Evolutionary conservation across 2,888 invertebrate genomes (phyloP).

Genomic region (Osmoderma eremita): DNA sequence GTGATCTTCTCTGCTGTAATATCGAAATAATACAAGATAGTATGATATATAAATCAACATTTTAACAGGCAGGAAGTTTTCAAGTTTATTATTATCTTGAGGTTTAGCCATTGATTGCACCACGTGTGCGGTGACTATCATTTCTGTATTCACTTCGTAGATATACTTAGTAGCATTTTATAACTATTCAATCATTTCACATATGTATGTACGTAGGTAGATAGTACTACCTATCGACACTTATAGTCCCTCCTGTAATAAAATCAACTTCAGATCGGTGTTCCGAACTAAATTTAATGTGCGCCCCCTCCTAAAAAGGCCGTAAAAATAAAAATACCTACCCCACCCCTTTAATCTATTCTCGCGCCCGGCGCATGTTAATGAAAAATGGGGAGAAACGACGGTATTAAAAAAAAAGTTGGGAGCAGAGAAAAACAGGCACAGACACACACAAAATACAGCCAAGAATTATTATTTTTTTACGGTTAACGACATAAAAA

Average conservation of each 20-base stretch:
- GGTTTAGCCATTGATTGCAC: too few relatives aligned
- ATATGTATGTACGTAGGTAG: too few relatives aligned
- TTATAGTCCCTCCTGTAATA: slow-evolving; percentile 22
- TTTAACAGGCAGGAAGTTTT: too few relatives aligned
- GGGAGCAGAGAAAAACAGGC: slow-evolving; percentile 3
- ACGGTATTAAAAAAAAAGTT: slow-evolving; percentile 22
- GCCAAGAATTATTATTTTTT: slow-evolving; percentile 27
- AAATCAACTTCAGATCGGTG: slow-evolving; percentile 8
- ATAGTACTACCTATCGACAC: too few relatives aligned
- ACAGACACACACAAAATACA: slow-evolving; percentile 28
- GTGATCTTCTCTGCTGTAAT: too few relatives aligned
- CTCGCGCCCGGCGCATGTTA: slow-evolving; percentile 28
- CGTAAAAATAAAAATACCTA: slow-evolving; percentile 25
- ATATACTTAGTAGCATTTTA: too few relatives aligned
- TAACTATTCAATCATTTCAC: too few relatives aligned
- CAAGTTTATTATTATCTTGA: too few relatives aligned
- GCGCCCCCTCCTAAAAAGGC: slow-evolving; percentile 16
- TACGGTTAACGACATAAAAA: slow-evolving; percentile 33
- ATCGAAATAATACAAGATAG: too few relatives aligned
- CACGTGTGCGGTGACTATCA: too few relatives aligned
- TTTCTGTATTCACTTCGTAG: too few relatives aligned
- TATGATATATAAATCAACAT: too few relatives aligned
- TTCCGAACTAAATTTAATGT: slow-evolving; percentile 26
- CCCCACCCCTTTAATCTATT: slow-evolving; percentile 21
- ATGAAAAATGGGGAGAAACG: slow-evolving; percentile 27